Conservation (phyloP, 2,797 vertebrate species). For the Neosalanx taihuensis region DNA sequence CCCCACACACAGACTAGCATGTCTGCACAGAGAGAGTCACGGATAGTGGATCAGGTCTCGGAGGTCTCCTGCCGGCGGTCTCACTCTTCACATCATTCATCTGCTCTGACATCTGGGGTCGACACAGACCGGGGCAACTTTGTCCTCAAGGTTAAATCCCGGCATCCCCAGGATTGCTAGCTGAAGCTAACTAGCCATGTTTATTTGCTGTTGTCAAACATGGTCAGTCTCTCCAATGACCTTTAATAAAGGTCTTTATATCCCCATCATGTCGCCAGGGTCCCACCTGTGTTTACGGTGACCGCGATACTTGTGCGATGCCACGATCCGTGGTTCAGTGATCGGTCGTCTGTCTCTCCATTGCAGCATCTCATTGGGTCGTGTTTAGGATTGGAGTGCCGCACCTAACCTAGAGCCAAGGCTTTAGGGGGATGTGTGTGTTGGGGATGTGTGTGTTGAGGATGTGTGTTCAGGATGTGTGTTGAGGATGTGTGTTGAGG, state of each 20-base stretch:
- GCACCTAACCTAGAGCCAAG: constrained; percentile 3
- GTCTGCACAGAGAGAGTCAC: constrained; percentile 33
- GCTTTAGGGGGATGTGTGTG: background rate
- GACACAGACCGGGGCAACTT: background rate
- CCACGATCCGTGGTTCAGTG: background rate
- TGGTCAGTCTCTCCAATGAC: constrained; percentile 60
- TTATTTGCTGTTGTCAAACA: constrained; percentile 14
- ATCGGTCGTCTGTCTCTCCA: background rate
- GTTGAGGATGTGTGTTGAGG: background rate
- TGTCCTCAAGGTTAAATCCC: constrained; percentile 14
- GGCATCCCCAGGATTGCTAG: background rate
- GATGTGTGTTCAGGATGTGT: constrained; percentile 17
- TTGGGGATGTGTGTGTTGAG: background rate
- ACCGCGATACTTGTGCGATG: background rate
- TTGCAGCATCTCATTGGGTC: background rate
- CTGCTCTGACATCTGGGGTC: constrained; percentile 21
- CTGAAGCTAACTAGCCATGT: background rate
- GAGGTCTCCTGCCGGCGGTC: constrained; percentile 7
- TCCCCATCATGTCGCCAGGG: constrained; percentile 39
- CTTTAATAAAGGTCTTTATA: constrained; percentile 47
- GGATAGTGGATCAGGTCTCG: constrained; percentile 26
- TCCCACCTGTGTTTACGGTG: constrained; percentile 44
- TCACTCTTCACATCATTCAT: constrained; percentile 14
- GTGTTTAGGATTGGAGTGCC: background rate
- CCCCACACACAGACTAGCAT: constrained; percentile 1